Percentiles rank a stretch among this genome's conserved stretches.
These are phyloP conservation scores for Cyphomyrus plagiostoma DNA, from an alignment of 2,113 vertebrate species.

Conservation along the genomic window DNA sequence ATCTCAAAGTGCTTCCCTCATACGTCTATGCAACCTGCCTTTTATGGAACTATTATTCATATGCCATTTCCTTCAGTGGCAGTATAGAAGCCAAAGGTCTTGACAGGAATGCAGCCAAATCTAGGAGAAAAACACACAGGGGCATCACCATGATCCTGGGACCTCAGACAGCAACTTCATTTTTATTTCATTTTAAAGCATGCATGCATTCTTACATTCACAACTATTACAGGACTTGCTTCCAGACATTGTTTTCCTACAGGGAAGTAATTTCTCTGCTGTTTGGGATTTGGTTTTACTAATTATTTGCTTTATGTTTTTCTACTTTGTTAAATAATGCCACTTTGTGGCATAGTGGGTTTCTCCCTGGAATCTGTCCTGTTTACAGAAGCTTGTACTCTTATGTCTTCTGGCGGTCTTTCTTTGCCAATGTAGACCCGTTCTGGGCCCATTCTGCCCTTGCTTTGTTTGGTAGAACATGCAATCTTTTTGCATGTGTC, in stretches of 20 bases:
- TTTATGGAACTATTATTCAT: neutral
- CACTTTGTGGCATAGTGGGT: neutral
- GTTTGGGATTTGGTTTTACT: neutral
- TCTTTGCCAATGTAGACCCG: neutral
- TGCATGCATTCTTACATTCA: neutral
- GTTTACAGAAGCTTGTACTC: neutral
- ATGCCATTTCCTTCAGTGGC: neutral
- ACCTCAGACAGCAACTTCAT: neutral
- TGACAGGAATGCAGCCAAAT: neutral
- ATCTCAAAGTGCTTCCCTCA: neutral
- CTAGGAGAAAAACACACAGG: neutral
- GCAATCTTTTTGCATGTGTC: constrained; percentile 6
- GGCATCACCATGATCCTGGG: neutral
- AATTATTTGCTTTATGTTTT: constrained; percentile 1
- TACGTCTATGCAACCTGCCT: neutral
- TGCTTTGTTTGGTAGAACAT: neutral
- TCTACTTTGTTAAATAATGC: neutral
- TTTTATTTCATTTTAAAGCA: neutral
- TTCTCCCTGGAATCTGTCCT: neutral
- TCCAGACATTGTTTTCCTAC: neutral
- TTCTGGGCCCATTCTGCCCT: neutral
- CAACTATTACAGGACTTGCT: neutral
- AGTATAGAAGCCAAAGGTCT: neutral
- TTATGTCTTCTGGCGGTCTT: neutral
- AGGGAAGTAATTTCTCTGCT: neutral